Evolutionary conservation across 2,113 vertebrate genomes (phyloP), one percentile per base, ranked within the genome.

Genomic region (Acrocephalus kingi): DNA sequence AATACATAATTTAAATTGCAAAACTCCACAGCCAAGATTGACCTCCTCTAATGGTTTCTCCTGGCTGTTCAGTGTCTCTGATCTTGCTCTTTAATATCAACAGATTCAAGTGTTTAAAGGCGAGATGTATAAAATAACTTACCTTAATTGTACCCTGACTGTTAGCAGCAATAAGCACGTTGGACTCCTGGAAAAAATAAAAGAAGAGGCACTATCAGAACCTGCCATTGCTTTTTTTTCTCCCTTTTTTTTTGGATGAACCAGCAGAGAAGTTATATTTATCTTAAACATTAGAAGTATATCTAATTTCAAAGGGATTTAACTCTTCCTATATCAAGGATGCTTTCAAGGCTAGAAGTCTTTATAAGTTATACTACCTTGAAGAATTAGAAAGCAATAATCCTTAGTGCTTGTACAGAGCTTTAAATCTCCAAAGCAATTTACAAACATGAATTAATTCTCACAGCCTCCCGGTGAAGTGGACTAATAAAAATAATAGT

Each of bases 111-210:
- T 1, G 2, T 92, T 97, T 75, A 94, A 95, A 94, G 74, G 80
- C 31, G 11, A 94, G 75, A 93, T 79, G 41, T 28, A 68, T 41
- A 58, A 92, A 98, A 93, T 46, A 93, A 92, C 98, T 98, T 98
- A 99, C 99, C 99, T 99, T 99, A 97, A 99, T 99, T 98, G 99
- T 99, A 98, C 99, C 99, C 98, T 99, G 99, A 98, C 99, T 99
- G 98, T 99, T 99, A 97, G 99, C 99, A 98, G 99, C 99, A 97
- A 99, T 99, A 97, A 99, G 98, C 90, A 99, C 99, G 27, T 99
- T 99, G 96, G 99, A 99, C 96, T 99, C 99, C 99, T 99, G 92
- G 68, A 62, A 87, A 98, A 61, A 96, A 97, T 35, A 84, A 98
- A 25, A 59, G 27, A n/a, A 98, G 55, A 96, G 90, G 80, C 58